Percentiles rank a stretch among this genome's conserved stretches.
Conservation (phyloP, 2,797 vertebrate genomes). For the Rousettus madagascariensis region DNA sequence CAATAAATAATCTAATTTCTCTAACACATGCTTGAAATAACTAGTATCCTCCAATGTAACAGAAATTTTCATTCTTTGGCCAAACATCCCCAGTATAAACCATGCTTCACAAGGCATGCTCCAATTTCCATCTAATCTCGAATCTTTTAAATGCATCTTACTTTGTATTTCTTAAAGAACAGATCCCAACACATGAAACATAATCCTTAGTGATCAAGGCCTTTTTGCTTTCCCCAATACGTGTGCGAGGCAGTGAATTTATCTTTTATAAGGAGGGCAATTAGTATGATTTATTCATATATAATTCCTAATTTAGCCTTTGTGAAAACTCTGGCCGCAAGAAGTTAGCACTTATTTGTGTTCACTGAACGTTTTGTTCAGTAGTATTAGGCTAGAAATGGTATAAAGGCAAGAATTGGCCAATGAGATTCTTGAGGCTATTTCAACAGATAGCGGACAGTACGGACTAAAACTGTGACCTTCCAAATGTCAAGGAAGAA, state of each 20-base stretch:
- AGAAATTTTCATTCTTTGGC: background rate
- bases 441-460: background rate
- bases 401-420: background rate
- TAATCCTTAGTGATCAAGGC: background rate
- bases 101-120: background rate
- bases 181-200: background rate
- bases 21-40: background rate
- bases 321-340: background rate
- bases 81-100: background rate
- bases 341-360: background rate
- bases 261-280: background rate
- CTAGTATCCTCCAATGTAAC: background rate
- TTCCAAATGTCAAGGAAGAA: background rate
- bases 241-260: background rate
- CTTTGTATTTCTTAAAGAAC: background rate
- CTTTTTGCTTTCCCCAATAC: background rate
- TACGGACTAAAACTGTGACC: background rate
- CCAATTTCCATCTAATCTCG: background rate
- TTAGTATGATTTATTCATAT: background rate
- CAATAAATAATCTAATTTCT: conserved; percentile 8
- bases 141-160: background rate
- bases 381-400: background rate
- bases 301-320: background rate
- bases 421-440: background rate
- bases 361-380: background rate